Conservation (phyloP, 2,797 vertebrate species). For the Coluber constrictor region DNA sequence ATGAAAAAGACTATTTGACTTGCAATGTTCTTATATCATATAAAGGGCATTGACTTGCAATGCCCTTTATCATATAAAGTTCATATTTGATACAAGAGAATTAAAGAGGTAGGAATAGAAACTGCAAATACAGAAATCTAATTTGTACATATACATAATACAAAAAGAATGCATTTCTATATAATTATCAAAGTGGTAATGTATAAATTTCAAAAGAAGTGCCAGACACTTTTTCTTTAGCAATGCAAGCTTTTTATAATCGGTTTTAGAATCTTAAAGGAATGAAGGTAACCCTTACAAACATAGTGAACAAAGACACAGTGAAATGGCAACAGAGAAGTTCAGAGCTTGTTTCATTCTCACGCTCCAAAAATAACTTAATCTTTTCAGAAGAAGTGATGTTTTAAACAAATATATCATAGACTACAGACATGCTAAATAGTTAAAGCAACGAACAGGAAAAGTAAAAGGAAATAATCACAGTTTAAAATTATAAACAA, state of each 20-base stretch:
- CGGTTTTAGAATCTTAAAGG: neutral
- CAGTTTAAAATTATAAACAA: constrained; percentile 57
- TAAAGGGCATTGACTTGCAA: too few relatives aligned
- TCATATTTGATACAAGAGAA: neutral
- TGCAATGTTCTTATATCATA: neutral
- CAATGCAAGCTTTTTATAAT: constrained; percentile 7
- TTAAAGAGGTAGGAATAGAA: constrained; percentile 21
- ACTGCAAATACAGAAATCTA: neutral
- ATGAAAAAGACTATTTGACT: neutral
- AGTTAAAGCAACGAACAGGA: neutral
- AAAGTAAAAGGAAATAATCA: constrained; percentile 31
- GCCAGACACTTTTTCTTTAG: constrained; percentile 21
- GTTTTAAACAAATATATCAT: constrained; percentile 13
- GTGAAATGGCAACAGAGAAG: neutral
- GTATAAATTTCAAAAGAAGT: constrained; percentile 10
- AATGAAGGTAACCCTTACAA: neutral
- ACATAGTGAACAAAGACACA: neutral
- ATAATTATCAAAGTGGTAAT: neutral
- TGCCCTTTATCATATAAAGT: neutral
- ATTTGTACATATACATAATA: constrained; percentile 18
- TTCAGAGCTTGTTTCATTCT: constrained; percentile 32
- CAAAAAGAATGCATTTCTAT: neutral
- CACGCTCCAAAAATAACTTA: constrained; percentile 25
- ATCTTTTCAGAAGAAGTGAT: constrained; percentile 13
- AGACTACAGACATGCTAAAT: neutral